Base-by-base conservation (phyloP, 2,113 vertebrate species). In the Ammospiza nelsoni region DNA sequence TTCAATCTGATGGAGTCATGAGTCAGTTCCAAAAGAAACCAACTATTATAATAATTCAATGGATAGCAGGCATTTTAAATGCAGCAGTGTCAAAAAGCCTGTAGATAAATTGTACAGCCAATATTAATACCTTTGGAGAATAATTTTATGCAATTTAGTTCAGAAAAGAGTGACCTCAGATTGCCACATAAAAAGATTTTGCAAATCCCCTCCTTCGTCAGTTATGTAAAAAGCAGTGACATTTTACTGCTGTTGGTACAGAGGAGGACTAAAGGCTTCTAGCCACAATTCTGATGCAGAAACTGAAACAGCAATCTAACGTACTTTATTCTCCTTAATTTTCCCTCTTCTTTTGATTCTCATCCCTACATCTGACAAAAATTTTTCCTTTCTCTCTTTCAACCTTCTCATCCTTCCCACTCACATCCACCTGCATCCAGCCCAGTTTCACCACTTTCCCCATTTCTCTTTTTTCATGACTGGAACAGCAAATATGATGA, bases 21-120 rank as follows among this genome's bases (percentile, higher is more conserved):
- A 95, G 73, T 95, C 91, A 94, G 61, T 87, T 93, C 88, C 74
- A 95, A 87, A 95, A 95, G 58, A 54, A 97, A 94, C 22, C 67
- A 87, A 80, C 57, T 72, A 76, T 69, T 94, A 71, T 33, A 93
- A 93, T 84, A 94, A 95, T 80, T 96, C 80, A 97, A 48, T 55
- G 58, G 48, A 71, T 77, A 93, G 35, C 46, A 92, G 41, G 74
- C 31, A 92, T 86, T 92, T 94, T 83, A 83, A 96, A 91, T 84
- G 54, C 72, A 75, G 67, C 44, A 89, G 49, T 61, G 44, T 79
- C 94, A 90, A 57, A 96, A 95, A 94, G 74, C 15, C 77, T n/a
- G 39, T 5, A 91, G 75, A 77, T 77, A 78, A 57, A 29, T 90
- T 89, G 86, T 83, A 74, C 29, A 95, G 90, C 67, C 84, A 94